Evolutionary conservation across 2,797 vertebrate species (phyloP).

Genomic region (Sebastes itinus): DNA sequence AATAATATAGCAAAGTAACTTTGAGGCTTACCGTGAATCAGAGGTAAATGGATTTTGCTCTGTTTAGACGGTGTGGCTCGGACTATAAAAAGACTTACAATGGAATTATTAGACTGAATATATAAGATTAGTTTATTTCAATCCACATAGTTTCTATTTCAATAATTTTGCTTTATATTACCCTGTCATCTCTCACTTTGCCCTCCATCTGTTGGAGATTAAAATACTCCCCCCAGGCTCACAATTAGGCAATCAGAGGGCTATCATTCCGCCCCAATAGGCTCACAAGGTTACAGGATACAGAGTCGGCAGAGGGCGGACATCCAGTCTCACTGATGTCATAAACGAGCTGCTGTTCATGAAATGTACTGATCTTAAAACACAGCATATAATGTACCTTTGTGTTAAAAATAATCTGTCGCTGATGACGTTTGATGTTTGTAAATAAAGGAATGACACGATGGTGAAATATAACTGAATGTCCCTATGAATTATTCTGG

Average conservation of each 20-base stretch:
- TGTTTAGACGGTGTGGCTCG: not conserved
- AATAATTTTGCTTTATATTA: not conserved
- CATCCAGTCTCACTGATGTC: constrained; percentile 22
- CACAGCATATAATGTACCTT: not conserved
- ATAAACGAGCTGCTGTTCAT: constrained; percentile 5
- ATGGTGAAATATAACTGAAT: not conserved
- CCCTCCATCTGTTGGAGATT: constrained; percentile 66
- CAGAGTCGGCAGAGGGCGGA: constrained; percentile 11
- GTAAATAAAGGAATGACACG: not conserved
- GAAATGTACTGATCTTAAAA: not conserved
- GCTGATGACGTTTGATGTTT: not conserved
- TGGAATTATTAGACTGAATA: not conserved
- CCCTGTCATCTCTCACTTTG: constrained; percentile 20
- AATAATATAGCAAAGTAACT: not conserved
- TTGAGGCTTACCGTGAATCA: not conserved
- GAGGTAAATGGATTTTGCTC: not conserved
- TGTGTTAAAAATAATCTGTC: not conserved
- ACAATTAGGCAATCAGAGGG: constrained; percentile 76
- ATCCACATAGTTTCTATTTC: not conserved
- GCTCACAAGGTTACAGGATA: constrained; percentile 77
- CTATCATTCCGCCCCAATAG: constrained; percentile 78
- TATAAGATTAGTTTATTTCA: not conserved
- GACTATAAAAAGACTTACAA: not conserved
- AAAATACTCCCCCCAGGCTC: constrained; percentile 72
- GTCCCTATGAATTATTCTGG: not conserved